Percentiles rank a stretch among this genome's conserved stretches.
Conservation (phyloP, 2,888 invertebrate species). For the Pristionchus fissidentatus region DNA sequence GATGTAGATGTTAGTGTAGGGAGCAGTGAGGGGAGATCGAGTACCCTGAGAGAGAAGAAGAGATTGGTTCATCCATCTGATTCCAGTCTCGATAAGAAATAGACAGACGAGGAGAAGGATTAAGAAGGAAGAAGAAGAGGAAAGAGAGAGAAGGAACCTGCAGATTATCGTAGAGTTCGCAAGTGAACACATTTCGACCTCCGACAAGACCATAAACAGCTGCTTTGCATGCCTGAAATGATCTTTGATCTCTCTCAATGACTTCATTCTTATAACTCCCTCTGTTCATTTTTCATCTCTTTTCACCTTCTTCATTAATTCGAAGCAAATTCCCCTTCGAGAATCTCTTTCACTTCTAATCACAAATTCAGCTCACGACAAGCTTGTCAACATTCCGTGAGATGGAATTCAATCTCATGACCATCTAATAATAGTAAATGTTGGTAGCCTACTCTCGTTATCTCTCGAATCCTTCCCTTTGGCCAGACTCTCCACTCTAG, state of each 20-base stretch:
- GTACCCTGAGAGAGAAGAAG: conserved; percentile 36
- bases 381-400: too few relatives aligned
- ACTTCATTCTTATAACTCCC: not conserved
- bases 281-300: conserved; percentile 6
- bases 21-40: conserved; percentile 67
- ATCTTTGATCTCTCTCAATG: not conserved
- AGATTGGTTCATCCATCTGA: not conserved
- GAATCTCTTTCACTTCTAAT: not conserved
- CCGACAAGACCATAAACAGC: conserved; percentile 74
- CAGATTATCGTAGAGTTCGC: conserved; percentile 71
- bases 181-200: conserved; percentile 73
- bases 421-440: too few relatives aligned
- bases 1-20: conserved; percentile 73
- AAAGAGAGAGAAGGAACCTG: conserved; percentile 7
- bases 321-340: too few relatives aligned
- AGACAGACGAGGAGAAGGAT: not conserved
- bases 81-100: conserved; percentile 20
- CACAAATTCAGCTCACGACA: not conserved
- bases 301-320: conserved; percentile 22
- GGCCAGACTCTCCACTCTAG: not conserved
- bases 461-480: not conserved
- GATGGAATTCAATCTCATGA: too few relatives aligned
- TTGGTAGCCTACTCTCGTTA: not conserved
- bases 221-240: conserved; percentile 68
- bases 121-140: not conserved